A percentile compares a stretch with the other conserved stretches of the same genome.
phyloP scores from a whole-genome alignment of 2,797 vertebrate genomes.

The Pipistrellus nathusii region DNA sequence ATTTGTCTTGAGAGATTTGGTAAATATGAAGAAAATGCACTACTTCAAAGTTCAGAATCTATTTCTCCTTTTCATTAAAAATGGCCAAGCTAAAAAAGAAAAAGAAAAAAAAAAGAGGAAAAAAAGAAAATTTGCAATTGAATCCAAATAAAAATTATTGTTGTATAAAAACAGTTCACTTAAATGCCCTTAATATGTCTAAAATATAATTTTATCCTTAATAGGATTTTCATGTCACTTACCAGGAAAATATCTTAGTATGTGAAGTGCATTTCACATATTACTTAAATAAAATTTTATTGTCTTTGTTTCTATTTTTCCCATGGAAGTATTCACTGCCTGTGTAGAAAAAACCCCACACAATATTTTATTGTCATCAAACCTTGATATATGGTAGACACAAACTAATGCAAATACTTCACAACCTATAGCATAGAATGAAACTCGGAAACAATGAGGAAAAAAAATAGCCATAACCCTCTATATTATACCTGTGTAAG shows the following conservation, averaged over 20 bases:
- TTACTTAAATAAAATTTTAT: neutral
- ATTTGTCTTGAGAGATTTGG: neutral
- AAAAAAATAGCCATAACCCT: neutral
- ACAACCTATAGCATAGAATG: neutral
- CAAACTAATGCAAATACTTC: neutral
- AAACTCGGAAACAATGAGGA: neutral
- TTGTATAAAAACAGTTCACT: neutral
- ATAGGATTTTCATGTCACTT: neutral
- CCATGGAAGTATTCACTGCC: neutral
- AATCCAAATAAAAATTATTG: slow-evolving; percentile 10
- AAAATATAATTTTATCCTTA: slow-evolving; percentile 32
- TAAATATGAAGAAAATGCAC: neutral
- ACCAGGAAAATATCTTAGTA: neutral
- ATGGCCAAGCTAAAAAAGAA: neutral
- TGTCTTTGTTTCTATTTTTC: neutral
- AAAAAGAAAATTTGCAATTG: neutral
- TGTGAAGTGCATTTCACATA: neutral
- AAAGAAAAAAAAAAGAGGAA: too few species aligned
- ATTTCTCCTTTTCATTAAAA: neutral
- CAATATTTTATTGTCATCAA: neutral
- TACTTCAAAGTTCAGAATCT: neutral
- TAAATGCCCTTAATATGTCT: neutral
- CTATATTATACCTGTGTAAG: neutral
- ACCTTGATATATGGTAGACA: neutral
- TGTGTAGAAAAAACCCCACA: neutral